Percentiles rank a stretch among this genome's conserved stretches.
Evolutionary conservation across 1,140 invertebrate genomes (phyloP).

Genomic region (Rhyzopertha dominica): DNA sequence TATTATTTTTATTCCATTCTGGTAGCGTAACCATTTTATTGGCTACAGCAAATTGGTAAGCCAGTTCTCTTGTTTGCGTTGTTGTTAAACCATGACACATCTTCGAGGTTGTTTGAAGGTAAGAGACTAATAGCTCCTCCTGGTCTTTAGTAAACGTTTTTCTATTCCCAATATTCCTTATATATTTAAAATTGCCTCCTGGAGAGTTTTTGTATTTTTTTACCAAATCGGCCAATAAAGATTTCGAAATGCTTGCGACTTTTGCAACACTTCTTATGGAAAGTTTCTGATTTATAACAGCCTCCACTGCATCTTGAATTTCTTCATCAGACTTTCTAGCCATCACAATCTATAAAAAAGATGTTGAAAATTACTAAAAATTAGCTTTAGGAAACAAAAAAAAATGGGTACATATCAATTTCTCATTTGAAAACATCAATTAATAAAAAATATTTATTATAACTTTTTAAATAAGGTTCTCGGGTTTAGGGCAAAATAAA

Average conservation of each 20-base stretch:
- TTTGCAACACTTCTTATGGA: slow-evolving; percentile 6
- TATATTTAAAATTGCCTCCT: background rate
- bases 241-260: slow-evolving; percentile 4
- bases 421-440: too few relatives aligned
- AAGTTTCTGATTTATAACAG: slow-evolving; percentile 4
- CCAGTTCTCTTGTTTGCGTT: slow-evolving; percentile 21
- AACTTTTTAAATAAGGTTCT: too few relatives aligned
- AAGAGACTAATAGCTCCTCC: slow-evolving; percentile 10
- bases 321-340: too few relatives aligned
- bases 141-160: slow-evolving; percentile 10
- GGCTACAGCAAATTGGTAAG: slow-evolving; percentile 30
- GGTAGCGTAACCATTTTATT: slow-evolving; percentile 23
- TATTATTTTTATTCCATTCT: slow-evolving; percentile 41
- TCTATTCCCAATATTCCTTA: slow-evolving; percentile 2
- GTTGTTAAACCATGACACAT: slow-evolving; percentile 34
- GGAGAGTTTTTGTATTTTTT: slow-evolving; percentile 10
- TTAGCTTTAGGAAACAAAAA: too few relatives aligned
- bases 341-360: too few relatives aligned
- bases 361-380: too few relatives aligned
- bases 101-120: slow-evolving; percentile 19
- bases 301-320: too few relatives aligned
- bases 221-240: slow-evolving; percentile 6
- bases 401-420: too few relatives aligned
- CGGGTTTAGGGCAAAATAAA: too few relatives aligned
- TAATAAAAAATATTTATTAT: too few relatives aligned